Evolutionary conservation across 2,888 invertebrate genomes (phyloP), one percentile per base, ranked within the genome.

Genomic region (Lepidocyrtinus sp.): DNA sequence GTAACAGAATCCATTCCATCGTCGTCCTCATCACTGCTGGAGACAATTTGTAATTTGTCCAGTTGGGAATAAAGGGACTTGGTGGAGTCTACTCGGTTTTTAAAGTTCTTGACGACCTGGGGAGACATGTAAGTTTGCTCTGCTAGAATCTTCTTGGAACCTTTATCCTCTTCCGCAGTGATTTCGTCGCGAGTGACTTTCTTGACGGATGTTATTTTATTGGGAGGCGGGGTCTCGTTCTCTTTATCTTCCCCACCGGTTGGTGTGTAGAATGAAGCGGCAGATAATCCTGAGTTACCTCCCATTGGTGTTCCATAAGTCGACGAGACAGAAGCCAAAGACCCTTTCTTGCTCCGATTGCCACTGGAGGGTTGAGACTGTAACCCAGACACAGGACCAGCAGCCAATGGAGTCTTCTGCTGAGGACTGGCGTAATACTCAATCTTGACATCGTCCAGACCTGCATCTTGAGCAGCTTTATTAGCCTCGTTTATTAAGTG

Each of bases 341-440:
- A 64, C 64, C 55, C 65, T 24, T 63, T 46, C n/a, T n/a, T n/a
- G n/a, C n/a, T n/a, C n/a, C n/a, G n/a, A 36, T 64, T 63, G 5
- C 21, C 27, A 50, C 73, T 73, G 25, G 36, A 21, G 1, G 73
- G 64, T 19, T 73, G 73, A 0, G 73, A 73, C 7, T 22, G 25
- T 2, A 9, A 22, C n/a, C 21, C 1, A 46, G 74, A 25, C n/a
- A n/a, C n/a, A n/a, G n/a, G n/a, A n/a, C n/a, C n/a, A n/a, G n/a
- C n/a, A n/a, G n/a, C n/a, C n/a, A n/a, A n/a, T n/a, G n/a, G n/a
- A n/a, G n/a, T n/a, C n/a, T n/a, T n/a, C 9, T 70, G 26, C 19
- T 64, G 36, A 25, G 82, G 82, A 19, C 74, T 78, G 36, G 74
- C 64, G 26, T 82, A 82, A 24, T 82, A 82, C 12, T 77, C 82